Base-by-base conservation (phyloP, 2,797 vertebrate genomes). In the Sebastes trivittatus region DNA sequence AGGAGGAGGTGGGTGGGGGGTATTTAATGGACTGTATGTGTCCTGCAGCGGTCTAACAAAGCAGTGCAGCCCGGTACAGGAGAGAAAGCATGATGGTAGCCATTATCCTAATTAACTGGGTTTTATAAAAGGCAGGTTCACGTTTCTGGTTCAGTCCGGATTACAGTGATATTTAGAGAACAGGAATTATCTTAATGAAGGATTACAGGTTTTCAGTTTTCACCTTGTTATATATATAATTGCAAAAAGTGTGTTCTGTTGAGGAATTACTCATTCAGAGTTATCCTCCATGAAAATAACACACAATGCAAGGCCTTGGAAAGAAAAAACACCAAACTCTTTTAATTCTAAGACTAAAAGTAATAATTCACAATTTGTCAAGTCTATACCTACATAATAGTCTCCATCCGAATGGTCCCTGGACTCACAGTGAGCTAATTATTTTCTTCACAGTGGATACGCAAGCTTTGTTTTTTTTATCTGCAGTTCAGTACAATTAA, bases 11-110 rank as follows among this genome's bases (percentile, higher is more conserved):
- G 18, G 30, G 29, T 46, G 36, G n/a, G 29, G 18, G 23, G 32
- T 58, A 23, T 60, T 74, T 73, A 62, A 81, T 62, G 27, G 36
- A 56, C 60, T 68, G 30, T 59, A 59, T 52, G 63, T 77, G 78
- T 61, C 75, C 81, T 81, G 84, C 14, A 67, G 64, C 52, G 23
- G 36, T 64, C 70, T 65, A 61, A 81, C 64, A 75, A 64, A 87
- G 72, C 22, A 55, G 16, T 36, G 58, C 42, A 55, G 84, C 70
- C 27, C 23, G 59, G 34, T 69, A 30, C 22, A 66, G 72, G 62
- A 68, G 55, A 65, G 58, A 68, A 80, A 63, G 64, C 29, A 65
- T 46, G 62, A 66, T 32, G 58, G 70, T 56, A 68, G 65, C 68
- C 74, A 61, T 69, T 73, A 77, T 77, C 52, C 27, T 73, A 64